Evolutionary conservation across 2,797 vertebrate genomes (phyloP).

Genomic region (Phrynocephalus guinanensis): DNA sequence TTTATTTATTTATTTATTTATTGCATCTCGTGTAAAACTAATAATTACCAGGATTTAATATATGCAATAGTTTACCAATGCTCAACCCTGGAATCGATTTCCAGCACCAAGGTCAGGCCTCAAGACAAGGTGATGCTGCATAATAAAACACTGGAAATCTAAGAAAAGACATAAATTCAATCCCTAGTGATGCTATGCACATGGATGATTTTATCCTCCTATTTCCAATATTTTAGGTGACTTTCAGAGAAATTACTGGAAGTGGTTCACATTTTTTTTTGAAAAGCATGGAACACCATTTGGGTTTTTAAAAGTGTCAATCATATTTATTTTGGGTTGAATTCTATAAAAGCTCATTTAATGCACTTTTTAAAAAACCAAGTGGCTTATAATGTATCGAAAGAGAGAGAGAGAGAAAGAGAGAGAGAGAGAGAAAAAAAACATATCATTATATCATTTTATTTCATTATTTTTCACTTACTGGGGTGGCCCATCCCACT

Average conservation of each 20-base stretch:
- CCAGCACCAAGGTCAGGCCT: not conserved
- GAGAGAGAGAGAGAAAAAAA: too few relatives aligned
- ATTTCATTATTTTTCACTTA: too few relatives aligned
- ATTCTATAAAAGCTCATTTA: not conserved
- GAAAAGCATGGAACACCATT: not conserved
- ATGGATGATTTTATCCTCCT: not conserved
- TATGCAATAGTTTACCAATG: not conserved
- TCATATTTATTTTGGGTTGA: not conserved
- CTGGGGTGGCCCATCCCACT: too few relatives aligned
- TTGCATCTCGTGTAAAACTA: slow-evolving; percentile 28
- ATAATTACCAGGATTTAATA: not conserved
- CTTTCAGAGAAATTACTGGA: not conserved
- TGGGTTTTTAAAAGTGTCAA: not conserved
- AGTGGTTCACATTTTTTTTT: not conserved
- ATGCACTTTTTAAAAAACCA: not conserved
- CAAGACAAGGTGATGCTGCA: not conserved
- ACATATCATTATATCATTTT: too few relatives aligned
- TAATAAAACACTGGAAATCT: not conserved
- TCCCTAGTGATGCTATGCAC: not conserved
- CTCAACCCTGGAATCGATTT: not conserved
- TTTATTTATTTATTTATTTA: not conserved
- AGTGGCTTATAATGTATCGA: too few relatives aligned
- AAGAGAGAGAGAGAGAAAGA: too few relatives aligned
- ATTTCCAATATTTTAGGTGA: not conserved
- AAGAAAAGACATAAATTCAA: not conserved